Evolutionary conservation across 2,888 invertebrate species (phyloP), one percentile per base, ranked within the genome.

Genomic region (Rhamphomyia laevipes): DNA sequence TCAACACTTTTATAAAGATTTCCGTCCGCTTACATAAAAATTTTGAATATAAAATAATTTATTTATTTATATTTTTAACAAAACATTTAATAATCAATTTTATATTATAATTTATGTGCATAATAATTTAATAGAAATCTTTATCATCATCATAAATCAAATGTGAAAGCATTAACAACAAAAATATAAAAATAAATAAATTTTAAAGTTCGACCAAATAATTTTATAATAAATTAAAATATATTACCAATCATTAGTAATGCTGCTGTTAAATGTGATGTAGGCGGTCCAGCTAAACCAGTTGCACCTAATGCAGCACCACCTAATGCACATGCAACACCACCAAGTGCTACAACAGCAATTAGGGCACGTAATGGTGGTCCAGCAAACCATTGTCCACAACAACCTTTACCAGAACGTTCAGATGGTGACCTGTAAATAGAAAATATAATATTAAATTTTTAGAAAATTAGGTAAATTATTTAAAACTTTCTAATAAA

Each of bases 371-470:
- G 65, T 54, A 71, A 55, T 46, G 70, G 70, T 43, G 70, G 71
- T 38, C 70, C 70, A 33, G 70, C 67, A 57, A 71, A 70, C 71
- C 71, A 71, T 58, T 69, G 68, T 51, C 70, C 70, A 51, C 70
- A 71, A 53, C 70, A 71, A 50, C 69, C 70, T 58, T 71, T 71
- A 48, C 71, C 69, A 52, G 70, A 70, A 52, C 70, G 66, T 62
- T 71, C 70, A 51, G 70, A 71, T 55, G 70, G 69, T 54, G 71
- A 68, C 60, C 70, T 71, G 56, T 30, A 61, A 60, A 30, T 9
- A 48, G 23, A 17, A 46, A 35, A 46, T 31, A 17, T 46, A 42
- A n/a, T 31, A 43, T 46, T 18, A 43, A 35, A 16, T 30, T 33
- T 47, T n/a, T 2, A 41, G 41, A 17, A 5, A 33, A 10, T 31